Percentiles rank a stretch among this genome's conserved stretches.
phyloP scores from a whole-genome alignment of 2,797 vertebrate species.

The Rhinogobio ventralis region DNA sequence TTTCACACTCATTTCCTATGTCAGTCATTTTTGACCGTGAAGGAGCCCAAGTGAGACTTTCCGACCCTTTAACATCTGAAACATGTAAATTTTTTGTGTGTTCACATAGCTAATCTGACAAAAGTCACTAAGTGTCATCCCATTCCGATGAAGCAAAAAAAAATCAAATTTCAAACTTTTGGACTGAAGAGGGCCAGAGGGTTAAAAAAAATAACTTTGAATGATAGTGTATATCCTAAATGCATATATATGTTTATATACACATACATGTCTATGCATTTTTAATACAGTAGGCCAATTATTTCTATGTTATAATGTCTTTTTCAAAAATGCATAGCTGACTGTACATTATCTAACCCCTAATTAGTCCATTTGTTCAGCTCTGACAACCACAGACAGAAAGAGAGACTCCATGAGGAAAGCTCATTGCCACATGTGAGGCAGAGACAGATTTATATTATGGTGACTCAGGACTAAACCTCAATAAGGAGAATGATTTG shows the following conservation, averaged over 20 bases:
- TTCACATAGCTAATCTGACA: too few species aligned
- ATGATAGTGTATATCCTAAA: neutral
- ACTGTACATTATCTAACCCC: neutral
- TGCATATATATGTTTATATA: neutral
- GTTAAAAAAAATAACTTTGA: neutral
- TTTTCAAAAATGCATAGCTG: neutral
- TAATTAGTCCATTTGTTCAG: constrained; percentile 3
- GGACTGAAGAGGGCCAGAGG: too few species aligned
- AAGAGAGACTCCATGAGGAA: neutral
- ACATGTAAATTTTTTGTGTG: too few species aligned
- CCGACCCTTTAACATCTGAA: too few species aligned
- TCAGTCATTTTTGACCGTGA: too few species aligned
- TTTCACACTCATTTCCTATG: too few species aligned
- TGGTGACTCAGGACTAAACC: constrained; percentile 32
- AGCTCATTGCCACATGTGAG: neutral
- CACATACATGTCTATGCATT: neutral
- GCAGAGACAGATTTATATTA: constrained; percentile 32
- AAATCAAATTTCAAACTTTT: too few species aligned
- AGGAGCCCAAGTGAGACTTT: too few species aligned
- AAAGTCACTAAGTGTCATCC: too few species aligned
- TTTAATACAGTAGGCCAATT: neutral
- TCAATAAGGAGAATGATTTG: constrained; percentile 45
- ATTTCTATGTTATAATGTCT: neutral
- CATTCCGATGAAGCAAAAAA: too few species aligned
- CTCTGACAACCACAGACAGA: neutral